Base-by-base conservation (phyloP, 2,113 vertebrate species). In the Menidia beryllina region DNA sequence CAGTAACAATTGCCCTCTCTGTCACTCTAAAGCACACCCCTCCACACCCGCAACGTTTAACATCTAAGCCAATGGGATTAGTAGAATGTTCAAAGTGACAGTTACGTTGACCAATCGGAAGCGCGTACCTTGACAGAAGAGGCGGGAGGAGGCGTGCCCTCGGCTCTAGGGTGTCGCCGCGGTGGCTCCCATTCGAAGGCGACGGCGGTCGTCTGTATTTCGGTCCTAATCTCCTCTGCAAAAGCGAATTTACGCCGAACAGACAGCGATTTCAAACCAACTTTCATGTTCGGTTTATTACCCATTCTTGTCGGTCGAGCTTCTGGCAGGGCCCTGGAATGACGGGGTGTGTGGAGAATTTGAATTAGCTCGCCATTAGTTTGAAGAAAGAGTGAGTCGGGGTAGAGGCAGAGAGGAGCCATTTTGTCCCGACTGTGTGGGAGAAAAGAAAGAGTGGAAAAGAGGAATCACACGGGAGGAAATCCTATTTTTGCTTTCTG, bases 341-440 rank as follows among this genome's bases (percentile, higher is more conserved):
- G 93, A 88, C 83, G 91, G 89, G 71, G 87, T 84, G 89, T 90
- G 89, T 71, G 43, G 83, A 83, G 86, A 87, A 93, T 91, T 85
- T 91, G 80, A 92, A 93, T 88, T 85, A 93, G 92, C 88, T 92
- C 84, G 79, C 86, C 85, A 86, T 88, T 92, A 92, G 91, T 91
- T 91, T 88, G 91, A 93, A 93, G 93, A 94, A 91, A 92, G 91
- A 93, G 85, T 85, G 87, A 89, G 88, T 92, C 86, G 65, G 86
- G 84, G 53, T 78, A 82, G 81, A 74, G 73, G 30, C 60, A 69
- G 79, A 83, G 88, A 86, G 93, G 88, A 94, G 94, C 94, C 94
- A 94, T 94, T 94, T 94, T 94, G 94, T 94, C 91, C 94, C 91
- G 91, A 93, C 92, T 91, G 92, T 91, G 91, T 92, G 87, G 84